phyloP scores from a whole-genome alignment of 2,113 vertebrate genomes.

The Motacilla tschutschensis region DNA sequence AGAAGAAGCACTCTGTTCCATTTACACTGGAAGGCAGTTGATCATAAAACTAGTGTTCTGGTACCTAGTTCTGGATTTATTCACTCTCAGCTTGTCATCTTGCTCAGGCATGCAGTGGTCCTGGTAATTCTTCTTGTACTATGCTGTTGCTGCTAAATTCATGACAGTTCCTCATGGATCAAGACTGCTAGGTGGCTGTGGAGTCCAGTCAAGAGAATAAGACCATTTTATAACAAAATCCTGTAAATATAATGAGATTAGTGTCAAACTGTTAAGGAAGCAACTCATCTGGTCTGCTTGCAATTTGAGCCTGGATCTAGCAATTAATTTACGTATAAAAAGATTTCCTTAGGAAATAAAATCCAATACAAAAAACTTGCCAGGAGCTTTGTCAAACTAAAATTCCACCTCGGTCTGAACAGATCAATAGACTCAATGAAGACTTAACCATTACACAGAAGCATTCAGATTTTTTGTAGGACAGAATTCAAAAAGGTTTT shows the following conservation, averaged over 20 bases:
- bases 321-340: background rate
- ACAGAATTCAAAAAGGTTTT: background rate
- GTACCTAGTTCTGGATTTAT: constrained; percentile 38
- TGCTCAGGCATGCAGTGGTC: background rate
- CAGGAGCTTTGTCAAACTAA: background rate
- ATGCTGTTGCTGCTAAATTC: background rate
- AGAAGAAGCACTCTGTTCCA: background rate
- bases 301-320: background rate
- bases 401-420: background rate
- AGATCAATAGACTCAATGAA: background rate
- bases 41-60: constrained; percentile 46
- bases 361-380: background rate
- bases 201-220: background rate
- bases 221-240: background rate
- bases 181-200: background rate
- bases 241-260: background rate
- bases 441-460: background rate
- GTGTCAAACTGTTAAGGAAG: background rate
- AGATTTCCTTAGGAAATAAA: background rate
- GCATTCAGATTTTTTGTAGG: background rate
- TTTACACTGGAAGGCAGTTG: constrained; percentile 27
- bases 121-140: constrained; percentile 2
- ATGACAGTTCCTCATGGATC: background rate
- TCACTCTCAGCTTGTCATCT: constrained; percentile 38
- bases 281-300: background rate